Conservation (phyloP, 2,888 invertebrate genomes). For the Euzophera pinguis region DNA sequence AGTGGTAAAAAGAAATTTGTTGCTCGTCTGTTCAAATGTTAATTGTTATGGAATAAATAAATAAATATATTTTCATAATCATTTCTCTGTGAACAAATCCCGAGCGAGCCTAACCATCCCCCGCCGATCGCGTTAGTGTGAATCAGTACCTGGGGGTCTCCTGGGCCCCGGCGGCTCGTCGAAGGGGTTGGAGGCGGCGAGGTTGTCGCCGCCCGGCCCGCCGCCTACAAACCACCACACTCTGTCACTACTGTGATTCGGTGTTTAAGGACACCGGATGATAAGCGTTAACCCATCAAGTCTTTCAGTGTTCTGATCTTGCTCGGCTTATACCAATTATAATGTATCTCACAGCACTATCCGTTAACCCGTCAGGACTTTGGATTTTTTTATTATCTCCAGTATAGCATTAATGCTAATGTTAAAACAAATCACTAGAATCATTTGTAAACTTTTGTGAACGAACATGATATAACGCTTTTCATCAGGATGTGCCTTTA, state of each 20-base stretch:
- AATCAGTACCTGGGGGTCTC: slow-evolving; percentile 73
- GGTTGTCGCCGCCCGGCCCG: slow-evolving; percentile 83
- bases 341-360: too few relatives aligned
- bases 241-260: slow-evolving; percentile 13
- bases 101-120: background rate
- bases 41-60: too few relatives aligned
- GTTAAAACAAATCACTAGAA: too few relatives aligned
- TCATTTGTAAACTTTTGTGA: background rate
- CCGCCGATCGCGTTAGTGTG: slow-evolving; percentile 19
- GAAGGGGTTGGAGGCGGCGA: slow-evolving; percentile 92
- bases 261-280: background rate
- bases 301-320: background rate
- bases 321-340: too few relatives aligned
- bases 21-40: too few relatives aligned
- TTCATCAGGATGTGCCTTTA: background rate
- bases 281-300: background rate
- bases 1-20: too few relatives aligned
- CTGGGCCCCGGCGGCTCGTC: slow-evolving; percentile 85
- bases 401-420: too few relatives aligned
- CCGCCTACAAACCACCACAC: slow-evolving; percentile 69
- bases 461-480: background rate
- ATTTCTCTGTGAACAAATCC: background rate
- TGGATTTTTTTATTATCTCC: too few relatives aligned
- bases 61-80: too few relatives aligned
- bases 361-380: too few relatives aligned